Conservation (phyloP, 2,113 vertebrate species). For the Vulpes ferrilata region DNA sequence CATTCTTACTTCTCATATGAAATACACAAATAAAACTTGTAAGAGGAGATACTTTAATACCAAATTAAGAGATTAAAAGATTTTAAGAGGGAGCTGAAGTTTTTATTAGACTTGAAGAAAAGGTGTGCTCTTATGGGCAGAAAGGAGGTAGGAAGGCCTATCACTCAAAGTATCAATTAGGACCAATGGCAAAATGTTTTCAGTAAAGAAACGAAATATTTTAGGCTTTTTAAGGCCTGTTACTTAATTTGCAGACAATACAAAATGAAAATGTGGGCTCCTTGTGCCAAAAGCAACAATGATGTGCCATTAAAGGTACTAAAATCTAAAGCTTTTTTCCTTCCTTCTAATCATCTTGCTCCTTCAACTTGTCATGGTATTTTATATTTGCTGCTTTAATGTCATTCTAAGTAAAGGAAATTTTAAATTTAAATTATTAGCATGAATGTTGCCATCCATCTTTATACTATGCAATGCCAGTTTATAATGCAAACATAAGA, state of each 20-base stretch:
- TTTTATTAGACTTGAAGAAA: background rate
- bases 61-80: background rate
- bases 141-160: background rate
- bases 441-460: background rate
- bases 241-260: background rate
- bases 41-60: background rate
- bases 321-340: background rate
- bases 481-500: background rate
- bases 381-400: conserved; percentile 21
- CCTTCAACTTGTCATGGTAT: background rate
- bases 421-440: conserved; percentile 28
- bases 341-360: background rate
- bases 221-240: background rate
- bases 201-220: background rate
- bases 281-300: background rate
- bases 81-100: background rate
- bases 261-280: background rate
- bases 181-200: background rate
- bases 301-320: background rate
- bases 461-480: background rate
- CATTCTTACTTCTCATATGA: background rate
- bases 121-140: background rate
- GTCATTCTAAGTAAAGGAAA: conserved; percentile 26
- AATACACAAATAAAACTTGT: background rate
- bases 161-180: background rate